Evolutionary conservation across 2,888 invertebrate species (phyloP).

Genomic region (Drosophila borborema): DNA sequence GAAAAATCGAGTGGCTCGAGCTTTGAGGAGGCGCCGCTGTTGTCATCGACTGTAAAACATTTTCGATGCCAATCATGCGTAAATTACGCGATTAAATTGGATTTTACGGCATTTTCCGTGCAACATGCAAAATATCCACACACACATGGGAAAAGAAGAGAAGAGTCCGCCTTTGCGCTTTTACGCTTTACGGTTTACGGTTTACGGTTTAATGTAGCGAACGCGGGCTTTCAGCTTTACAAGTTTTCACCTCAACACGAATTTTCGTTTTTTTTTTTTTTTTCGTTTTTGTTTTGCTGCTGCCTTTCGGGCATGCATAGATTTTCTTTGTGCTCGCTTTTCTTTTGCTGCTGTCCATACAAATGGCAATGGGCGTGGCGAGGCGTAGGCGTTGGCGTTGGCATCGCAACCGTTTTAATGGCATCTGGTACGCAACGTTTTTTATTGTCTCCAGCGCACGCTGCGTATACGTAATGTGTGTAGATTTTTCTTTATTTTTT

Average conservation of each 20-base stretch:
- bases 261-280: conserved; percentile 17
- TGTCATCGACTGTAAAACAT: conserved; percentile 54
- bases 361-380: conserved; percentile 49
- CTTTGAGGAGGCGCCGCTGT: conserved; percentile 18
- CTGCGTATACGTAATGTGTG: conserved; percentile 73
- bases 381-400: conserved; percentile 47
- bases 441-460: conserved; percentile 49
- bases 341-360: conserved; percentile 10
- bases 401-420: conserved; percentile 67
- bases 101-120: conserved; percentile 62
- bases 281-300: conserved; percentile 16
- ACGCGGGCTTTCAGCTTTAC: conserved; percentile 41
- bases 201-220: conserved; percentile 40
- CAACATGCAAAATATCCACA: conserved; percentile 57
- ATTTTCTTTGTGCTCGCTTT: neutral
- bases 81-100: conserved; percentile 80
- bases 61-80: conserved; percentile 79
- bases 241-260: conserved; percentile 55
- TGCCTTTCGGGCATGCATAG: conserved; percentile 5
- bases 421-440: conserved; percentile 59
- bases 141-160: conserved; percentile 18
- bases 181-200: neutral
- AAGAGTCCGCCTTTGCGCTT: conserved; percentile 10
- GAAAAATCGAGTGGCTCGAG: conserved; percentile 15
- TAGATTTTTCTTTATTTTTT: conserved; percentile 12